Conservation (phyloP, 2,797 vertebrate genomes). For the Lateolabrax maculatus region DNA sequence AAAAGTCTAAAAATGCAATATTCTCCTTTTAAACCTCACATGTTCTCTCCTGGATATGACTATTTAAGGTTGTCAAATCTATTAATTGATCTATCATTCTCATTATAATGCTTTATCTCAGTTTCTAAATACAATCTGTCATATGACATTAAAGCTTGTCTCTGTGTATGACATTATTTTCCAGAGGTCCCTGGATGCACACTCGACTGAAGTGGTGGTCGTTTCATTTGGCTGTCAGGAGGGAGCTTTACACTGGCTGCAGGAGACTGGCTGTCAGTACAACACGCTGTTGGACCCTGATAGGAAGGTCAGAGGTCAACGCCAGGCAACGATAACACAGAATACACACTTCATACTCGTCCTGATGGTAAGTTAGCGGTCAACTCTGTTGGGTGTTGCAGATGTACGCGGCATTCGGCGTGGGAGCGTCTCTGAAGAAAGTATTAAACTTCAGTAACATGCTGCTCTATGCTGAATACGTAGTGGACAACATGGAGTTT, state of each 20-base stretch:
- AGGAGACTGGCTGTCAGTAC: constrained; percentile 66
- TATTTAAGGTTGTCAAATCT: not conserved
- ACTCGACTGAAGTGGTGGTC: constrained; percentile 60
- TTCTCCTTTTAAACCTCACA: not conserved
- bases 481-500: constrained; percentile 57
- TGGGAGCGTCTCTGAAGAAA: constrained; percentile 63
- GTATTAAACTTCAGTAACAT: constrained; percentile 74
- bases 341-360: not conserved
- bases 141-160: not conserved
- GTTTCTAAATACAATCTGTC: not conserved
- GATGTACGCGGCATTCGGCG: constrained; percentile 65
- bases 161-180: not conserved
- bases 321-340: not conserved
- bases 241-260: constrained; percentile 67
- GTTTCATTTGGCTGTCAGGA: constrained; percentile 73
- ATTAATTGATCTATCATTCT: not conserved
- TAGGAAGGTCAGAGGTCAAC: constrained; percentile 61
- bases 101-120: not conserved
- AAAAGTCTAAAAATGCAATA: not conserved
- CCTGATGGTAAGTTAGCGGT: not conserved
- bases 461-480: constrained; percentile 72
- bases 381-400: constrained; percentile 26
- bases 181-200: constrained; percentile 57
- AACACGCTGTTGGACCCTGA: constrained; percentile 70
- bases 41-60: not conserved